phyloP scores from a whole-genome alignment of 2,113 vertebrate genomes.

The Morone chrysops region DNA sequence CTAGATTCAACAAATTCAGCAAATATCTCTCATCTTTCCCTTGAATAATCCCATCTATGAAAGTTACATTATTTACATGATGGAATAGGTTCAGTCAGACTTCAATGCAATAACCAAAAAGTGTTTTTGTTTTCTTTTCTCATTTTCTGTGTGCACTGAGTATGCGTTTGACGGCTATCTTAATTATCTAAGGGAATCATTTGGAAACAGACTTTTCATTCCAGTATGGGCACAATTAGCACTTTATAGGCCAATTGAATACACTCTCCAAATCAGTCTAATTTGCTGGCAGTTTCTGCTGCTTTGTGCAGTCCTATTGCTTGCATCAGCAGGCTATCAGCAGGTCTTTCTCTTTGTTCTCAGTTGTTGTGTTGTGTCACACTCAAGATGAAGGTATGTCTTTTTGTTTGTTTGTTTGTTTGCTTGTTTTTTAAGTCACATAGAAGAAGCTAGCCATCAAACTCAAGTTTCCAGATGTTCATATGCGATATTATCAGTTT shows the following conservation, averaged over 20 bases:
- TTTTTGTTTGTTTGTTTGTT: neutral
- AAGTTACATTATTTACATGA: constrained; percentile 3
- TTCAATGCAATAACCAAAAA: constrained; percentile 25
- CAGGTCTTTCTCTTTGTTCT: constrained; percentile 69
- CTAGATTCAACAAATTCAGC: neutral
- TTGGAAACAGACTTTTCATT: constrained; percentile 55
- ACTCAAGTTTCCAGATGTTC: constrained; percentile 53
- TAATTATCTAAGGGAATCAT: constrained; percentile 52
- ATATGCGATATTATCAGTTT: constrained; percentile 39
- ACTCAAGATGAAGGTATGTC: constrained; percentile 55
- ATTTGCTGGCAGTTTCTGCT: constrained; percentile 67
- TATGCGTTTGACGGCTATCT: constrained; percentile 26
- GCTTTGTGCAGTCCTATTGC: constrained; percentile 53
- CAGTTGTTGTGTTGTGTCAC: constrained; percentile 57
- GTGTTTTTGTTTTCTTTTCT: constrained; percentile 34
- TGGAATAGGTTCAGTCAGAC: neutral
- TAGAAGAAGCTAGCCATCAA: constrained; percentile 27
- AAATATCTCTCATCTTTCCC: neutral
- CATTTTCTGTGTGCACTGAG: constrained; percentile 6
- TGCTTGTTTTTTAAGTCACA: neutral
- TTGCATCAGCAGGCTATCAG: constrained; percentile 70
- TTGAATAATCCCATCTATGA: neutral
- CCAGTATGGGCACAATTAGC: constrained; percentile 63
- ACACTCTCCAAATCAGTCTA: constrained; percentile 57
- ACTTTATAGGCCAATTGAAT: constrained; percentile 68